Conservation (phyloP, 2,888 invertebrate genomes). For the Caradrina clavipalpis region DNA sequence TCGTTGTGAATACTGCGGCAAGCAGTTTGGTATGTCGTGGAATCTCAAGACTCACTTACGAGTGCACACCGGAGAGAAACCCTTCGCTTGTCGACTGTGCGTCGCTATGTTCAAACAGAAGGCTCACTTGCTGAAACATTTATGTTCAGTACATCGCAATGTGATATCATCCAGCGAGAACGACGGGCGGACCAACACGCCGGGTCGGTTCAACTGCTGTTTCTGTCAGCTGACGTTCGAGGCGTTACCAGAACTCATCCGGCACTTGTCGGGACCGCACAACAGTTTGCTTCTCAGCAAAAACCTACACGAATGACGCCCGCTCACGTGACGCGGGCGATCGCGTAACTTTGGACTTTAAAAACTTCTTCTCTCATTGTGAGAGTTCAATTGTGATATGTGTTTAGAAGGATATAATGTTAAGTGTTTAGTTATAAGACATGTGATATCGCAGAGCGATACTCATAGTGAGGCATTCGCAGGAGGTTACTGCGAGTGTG, state of each 20-base stretch:
- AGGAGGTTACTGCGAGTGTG: slow-evolving; percentile 79
- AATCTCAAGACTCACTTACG: slow-evolving; percentile 97
- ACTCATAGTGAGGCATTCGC: slow-evolving; percentile 84
- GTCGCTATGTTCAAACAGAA: slow-evolving; percentile 98
- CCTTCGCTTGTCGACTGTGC: slow-evolving; percentile 96
- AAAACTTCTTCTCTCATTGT: slow-evolving; percentile 82
- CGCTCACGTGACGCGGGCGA: slow-evolving; percentile 79
- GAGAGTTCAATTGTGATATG: slow-evolving; percentile 91
- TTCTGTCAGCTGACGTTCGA: slow-evolving; percentile 97
- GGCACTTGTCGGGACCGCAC: slow-evolving; percentile 96
- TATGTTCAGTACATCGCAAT: slow-evolving; percentile 97
- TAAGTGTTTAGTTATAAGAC: slow-evolving; percentile 84
- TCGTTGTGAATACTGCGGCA: slow-evolving; percentile 97
- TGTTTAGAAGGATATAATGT: slow-evolving; percentile 86
- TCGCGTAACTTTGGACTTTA: slow-evolving; percentile 85
- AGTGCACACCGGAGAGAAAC: slow-evolving; percentile 97
- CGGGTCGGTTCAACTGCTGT: slow-evolving; percentile 95
- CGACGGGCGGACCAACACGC: slow-evolving; percentile 92
- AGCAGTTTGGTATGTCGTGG: slow-evolving; percentile 98
- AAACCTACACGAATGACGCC: slow-evolving; percentile 94
- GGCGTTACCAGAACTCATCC: slow-evolving; percentile 96
- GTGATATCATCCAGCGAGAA: slow-evolving; percentile 96
- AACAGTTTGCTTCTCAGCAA: slow-evolving; percentile 96
- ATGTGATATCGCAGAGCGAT: slow-evolving; percentile 89
- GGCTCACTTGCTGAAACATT: slow-evolving; percentile 96